A percentile compares a stretch with the other conserved stretches of the same genome.
Evolutionary conservation across 2,113 vertebrate species (phyloP).

Genomic region (Dinomys branickii): DNA sequence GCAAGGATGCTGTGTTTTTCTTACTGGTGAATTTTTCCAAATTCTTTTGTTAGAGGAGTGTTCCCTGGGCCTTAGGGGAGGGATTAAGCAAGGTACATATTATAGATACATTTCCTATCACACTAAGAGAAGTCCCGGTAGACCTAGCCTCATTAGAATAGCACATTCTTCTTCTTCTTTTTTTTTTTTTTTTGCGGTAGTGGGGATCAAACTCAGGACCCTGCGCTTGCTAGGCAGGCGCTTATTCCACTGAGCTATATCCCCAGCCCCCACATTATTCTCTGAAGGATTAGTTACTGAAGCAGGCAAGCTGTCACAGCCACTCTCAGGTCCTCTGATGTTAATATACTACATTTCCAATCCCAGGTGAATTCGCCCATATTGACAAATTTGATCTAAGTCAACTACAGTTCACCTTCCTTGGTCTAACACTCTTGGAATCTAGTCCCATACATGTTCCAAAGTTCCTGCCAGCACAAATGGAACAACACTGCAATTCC

Average conservation of each 20-base stretch:
- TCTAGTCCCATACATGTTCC: background rate
- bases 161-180: too few relatives aligned
- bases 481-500: background rate
- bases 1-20: background rate
- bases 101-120: background rate
- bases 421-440: background rate
- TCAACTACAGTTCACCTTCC: background rate
- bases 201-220: too few relatives aligned
- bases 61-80: background rate
- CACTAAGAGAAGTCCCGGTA: background rate
- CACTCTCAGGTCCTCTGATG: background rate
- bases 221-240: too few relatives aligned
- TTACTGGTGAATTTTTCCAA: background rate
- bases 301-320: background rate
- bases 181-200: too few relatives aligned
- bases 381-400: conserved; percentile 25
- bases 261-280: background rate
- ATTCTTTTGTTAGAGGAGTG: background rate
- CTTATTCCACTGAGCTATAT: too few relatives aligned
- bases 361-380: background rate
- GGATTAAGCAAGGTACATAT: background rate
- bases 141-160: background rate
- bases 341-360: background rate
- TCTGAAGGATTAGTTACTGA: conserved; percentile 18
- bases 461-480: background rate